These are phyloP conservation scores for Gymnothorax reevesii DNA, from an alignment of 2,797 vertebrate species.

Conservation along the genomic window DNA sequence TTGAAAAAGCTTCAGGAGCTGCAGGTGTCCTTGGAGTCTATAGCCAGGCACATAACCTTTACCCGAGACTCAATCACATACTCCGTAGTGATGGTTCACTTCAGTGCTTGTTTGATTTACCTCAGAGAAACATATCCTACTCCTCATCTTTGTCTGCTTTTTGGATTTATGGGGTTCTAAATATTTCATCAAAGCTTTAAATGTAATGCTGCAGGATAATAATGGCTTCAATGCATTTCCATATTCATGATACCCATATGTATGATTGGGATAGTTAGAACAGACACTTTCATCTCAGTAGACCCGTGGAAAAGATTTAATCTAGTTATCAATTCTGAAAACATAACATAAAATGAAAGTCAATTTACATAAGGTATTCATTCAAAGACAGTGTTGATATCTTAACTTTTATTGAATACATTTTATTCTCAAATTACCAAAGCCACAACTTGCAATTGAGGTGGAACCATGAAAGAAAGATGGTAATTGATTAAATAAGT, in stretches of 20 bases:
- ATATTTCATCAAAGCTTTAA: conserved; percentile 45
- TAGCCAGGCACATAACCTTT: neutral
- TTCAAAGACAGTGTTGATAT: neutral
- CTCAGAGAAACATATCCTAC: conserved; percentile 11
- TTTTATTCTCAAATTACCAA: neutral
- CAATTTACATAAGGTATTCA: neutral
- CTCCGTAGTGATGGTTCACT: conserved; percentile 8
- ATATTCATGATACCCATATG: conserved; percentile 45
- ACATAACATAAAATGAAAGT: neutral
- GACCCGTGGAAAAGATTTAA: neutral
- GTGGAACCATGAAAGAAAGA: neutral
- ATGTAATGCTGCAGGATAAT: conserved; percentile 33
- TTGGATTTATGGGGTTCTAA: conserved; percentile 36
- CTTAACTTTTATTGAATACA: neutral
- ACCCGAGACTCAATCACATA: neutral
- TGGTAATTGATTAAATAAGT: neutral
- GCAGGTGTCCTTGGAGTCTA: neutral
- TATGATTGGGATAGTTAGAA: conserved; percentile 13
- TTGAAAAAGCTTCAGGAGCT: conserved; percentile 7
- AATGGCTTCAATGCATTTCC: conserved; percentile 41
- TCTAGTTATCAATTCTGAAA: neutral
- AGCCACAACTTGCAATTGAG: neutral
- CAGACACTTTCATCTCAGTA: neutral
- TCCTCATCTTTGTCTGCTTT: conserved; percentile 17
- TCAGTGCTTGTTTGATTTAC: conserved; percentile 4